Evolutionary conservation across 2,113 vertebrate genomes (phyloP), one percentile per base, ranked within the genome.

Genomic region (Lagopus leucura): DNA sequence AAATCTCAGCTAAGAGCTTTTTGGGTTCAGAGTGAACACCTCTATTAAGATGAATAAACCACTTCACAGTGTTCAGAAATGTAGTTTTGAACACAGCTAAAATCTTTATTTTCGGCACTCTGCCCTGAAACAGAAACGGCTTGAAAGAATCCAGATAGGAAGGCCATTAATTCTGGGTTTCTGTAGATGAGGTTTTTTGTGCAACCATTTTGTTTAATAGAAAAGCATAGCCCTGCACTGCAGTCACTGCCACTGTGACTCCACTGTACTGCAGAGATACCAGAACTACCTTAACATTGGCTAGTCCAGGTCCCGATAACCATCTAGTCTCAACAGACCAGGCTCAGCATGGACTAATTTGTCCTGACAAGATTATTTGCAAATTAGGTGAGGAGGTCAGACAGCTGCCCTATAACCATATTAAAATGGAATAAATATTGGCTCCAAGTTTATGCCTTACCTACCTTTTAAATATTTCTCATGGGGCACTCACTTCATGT

Each of bases 341-440:
- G 71, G 58, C 88, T 83, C 78, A 94, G 74, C 84, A 79, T 28
- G 58, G 84, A 36, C 89, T 92, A 92, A 96, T 96, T 96, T 87
- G 91, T 90, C 84, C 80, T 92, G 89, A 93, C 92, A 95, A 95
- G 91, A 95, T 93, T 92, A 86, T 90, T 95, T 94, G 91, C 94
- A 94, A 94, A 95, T 95, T 93, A 92, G 92, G 94, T 94, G 95
- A 93, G 92, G 74, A 94, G 95, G 95, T 96, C 94, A 94, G 87
- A 91, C 45, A 70, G 89, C 85, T 89, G 84, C 82, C 67, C 81
- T 86, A 58, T 21, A 94, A 91, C 55, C 54, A 55, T 64, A 91
- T 21, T 74, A 64, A 93, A 93, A 79, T 6, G 27, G 12, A 82
- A 82, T 24, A 50, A 88, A 67, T 64, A 43, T 80, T 93, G 52